phyloP scores from a whole-genome alignment of 2,113 vertebrate species.

The Tetrax tetrax region DNA sequence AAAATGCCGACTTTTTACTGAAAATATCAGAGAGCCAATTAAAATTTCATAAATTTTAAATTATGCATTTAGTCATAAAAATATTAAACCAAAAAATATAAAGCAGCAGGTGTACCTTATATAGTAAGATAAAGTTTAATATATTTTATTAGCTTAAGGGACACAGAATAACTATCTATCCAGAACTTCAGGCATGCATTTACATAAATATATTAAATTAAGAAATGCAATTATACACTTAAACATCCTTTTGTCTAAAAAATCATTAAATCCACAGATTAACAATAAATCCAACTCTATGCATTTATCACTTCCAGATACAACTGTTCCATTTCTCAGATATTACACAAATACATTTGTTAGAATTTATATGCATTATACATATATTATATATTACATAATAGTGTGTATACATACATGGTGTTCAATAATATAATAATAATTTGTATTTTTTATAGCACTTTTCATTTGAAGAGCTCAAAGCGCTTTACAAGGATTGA shows the following conservation, averaged over 20 bases:
- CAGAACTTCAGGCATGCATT: constrained; percentile 84
- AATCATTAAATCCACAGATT: constrained; percentile 82
- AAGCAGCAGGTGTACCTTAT: constrained; percentile 59
- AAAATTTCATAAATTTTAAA: constrained; percentile 32
- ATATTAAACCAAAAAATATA: constrained; percentile 37
- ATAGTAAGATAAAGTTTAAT: constrained; percentile 79
- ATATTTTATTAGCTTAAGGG: constrained; percentile 79
- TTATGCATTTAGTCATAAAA: constrained; percentile 42
- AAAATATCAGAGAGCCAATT: constrained; percentile 10
- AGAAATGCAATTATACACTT: constrained; percentile 82
- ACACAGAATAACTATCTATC: constrained; percentile 81
- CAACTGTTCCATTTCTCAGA: constrained; percentile 80
- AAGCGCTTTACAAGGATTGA: constrained; percentile 39
- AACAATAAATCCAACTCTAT: constrained; percentile 81
- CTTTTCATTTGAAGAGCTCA: constrained; percentile 59
- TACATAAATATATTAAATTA: constrained; percentile 83
- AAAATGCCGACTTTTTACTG: constrained; percentile 25
- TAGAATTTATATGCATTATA: constrained; percentile 86
- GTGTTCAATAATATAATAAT: constrained; percentile 75
- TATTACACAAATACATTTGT: constrained; percentile 83
- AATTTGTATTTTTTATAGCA: constrained; percentile 65
- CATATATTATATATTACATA: constrained; percentile 85
- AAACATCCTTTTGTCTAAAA: constrained; percentile 81
- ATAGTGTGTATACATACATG: constrained; percentile 83
- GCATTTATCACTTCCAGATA: constrained; percentile 80